Evolutionary conservation across 2,113 vertebrate genomes (phyloP).

Genomic region (Aptenodytes forsteri): DNA sequence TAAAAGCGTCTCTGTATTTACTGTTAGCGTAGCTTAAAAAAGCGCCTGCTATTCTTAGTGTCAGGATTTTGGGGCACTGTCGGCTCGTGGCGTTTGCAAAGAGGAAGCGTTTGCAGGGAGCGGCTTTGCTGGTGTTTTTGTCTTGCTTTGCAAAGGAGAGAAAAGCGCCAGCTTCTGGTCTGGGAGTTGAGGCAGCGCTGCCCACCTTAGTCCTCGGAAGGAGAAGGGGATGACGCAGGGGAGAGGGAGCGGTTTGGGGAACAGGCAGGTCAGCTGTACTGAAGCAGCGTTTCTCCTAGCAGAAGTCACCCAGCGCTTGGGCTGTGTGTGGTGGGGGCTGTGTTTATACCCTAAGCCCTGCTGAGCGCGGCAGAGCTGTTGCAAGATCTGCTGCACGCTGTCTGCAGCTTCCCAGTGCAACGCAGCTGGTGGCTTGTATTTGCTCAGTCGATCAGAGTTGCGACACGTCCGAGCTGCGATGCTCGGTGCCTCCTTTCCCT

Average conservation of each 20-base stretch:
- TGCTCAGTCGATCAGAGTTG: neutral
- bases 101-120: neutral
- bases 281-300: neutral
- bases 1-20: neutral
- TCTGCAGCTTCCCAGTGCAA: neutral
- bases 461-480: rapidly evolving
- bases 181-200: neutral
- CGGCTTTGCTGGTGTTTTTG: neutral
- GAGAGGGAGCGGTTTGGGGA: neutral
- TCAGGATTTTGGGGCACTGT: neutral
- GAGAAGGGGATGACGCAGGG: neutral
- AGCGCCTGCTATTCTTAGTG: neutral
- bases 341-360: rapidly evolving
- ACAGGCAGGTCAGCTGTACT: no score
- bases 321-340: neutral
- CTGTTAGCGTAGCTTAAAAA: neutral
- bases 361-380: neutral
- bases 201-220: rapidly evolving
- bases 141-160: neutral
- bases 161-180: neutral
- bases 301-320: neutral
- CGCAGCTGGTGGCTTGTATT: rapidly evolving
- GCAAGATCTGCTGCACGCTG: neutral
- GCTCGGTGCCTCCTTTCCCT: neutral
- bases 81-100: neutral